Conservation (phyloP, 2,113 vertebrate species). For the Kryptolebias marmoratus region DNA sequence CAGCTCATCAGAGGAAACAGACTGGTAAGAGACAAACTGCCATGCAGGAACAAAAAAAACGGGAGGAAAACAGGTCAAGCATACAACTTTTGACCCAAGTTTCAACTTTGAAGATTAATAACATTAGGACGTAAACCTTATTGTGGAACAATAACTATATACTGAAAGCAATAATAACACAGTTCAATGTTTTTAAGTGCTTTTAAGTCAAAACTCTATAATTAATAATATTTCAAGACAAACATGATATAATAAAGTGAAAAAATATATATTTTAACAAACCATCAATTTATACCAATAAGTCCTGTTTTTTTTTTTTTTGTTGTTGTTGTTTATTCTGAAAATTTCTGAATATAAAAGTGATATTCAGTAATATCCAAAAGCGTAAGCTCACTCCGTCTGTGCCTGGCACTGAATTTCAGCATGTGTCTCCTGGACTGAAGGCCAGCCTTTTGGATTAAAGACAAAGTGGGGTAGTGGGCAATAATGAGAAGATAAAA, state of each 20-base stretch:
- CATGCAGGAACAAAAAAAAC: constrained; percentile 41
- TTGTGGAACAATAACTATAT: constrained; percentile 2
- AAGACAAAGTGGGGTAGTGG: constrained; percentile 37
- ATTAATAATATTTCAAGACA: not conserved
- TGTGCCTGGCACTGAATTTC: constrained; percentile 28
- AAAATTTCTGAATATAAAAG: not conserved
- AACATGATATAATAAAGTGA: not conserved
- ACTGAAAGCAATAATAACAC: constrained; percentile 36
- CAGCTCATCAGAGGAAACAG: constrained; percentile 64
- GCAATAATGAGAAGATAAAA: constrained; percentile 20
- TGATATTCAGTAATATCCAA: no score
- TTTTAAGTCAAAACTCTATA: not conserved
- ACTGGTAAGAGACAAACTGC: constrained; percentile 58
- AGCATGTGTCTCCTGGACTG: constrained; percentile 6
- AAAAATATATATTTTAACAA: not conserved
- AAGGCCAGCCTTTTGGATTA: constrained; percentile 45
- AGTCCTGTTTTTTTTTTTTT: not conserved
- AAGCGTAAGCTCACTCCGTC: no score
- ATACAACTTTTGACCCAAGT: constrained; percentile 63
- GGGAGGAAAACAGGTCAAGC: constrained; percentile 52
- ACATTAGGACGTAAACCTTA: constrained; percentile 22
- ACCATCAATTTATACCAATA: no score
- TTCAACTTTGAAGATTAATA: constrained; percentile 59
- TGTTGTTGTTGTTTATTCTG: not conserved
- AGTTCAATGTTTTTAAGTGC: constrained; percentile 4